Evolutionary conservation across 1,140 invertebrate genomes (phyloP).

Genomic region (Solen grandis): DNA sequence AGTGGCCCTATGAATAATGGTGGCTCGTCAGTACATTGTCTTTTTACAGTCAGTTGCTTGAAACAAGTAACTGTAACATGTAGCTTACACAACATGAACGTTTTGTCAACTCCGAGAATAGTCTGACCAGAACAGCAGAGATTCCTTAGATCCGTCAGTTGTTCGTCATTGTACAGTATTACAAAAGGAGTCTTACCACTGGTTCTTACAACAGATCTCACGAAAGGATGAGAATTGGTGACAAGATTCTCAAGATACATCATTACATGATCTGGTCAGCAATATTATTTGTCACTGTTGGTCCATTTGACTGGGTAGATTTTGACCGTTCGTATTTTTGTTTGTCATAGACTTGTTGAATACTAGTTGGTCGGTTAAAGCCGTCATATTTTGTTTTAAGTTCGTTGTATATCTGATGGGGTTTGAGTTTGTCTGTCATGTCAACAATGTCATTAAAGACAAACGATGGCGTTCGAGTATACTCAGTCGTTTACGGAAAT

Average conservation of each 20-base stretch:
- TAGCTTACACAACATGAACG: constrained; percentile 16
- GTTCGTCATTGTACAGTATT: constrained; percentile 27
- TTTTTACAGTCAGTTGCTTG: neutral
- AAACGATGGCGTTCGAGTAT: constrained; percentile 14
- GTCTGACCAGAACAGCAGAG: no score
- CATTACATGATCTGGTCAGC: constrained; percentile 3
- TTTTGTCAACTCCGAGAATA: no score
- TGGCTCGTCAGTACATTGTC: neutral
- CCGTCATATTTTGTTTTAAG: neutral
- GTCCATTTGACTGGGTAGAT: neutral
- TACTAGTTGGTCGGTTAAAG: no score
- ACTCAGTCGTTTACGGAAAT: neutral
- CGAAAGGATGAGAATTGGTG: neutral
- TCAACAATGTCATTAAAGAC: constrained; percentile 35
- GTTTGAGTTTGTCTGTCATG: constrained; percentile 11
- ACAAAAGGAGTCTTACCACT: neutral
- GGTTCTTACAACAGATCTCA: constrained; percentile 5
- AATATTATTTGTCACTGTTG: neutral
- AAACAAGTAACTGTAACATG: constrained; percentile 24
- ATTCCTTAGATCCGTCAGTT: constrained; percentile 14
- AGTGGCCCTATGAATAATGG: no score
- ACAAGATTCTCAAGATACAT: constrained; percentile 2
- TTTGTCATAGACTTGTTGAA: no score
- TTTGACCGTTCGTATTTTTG: neutral
- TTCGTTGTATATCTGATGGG: neutral